Evolutionary conservation across 1,140 invertebrate genomes (phyloP).

Genomic region (Scylla paramamosain): DNA sequence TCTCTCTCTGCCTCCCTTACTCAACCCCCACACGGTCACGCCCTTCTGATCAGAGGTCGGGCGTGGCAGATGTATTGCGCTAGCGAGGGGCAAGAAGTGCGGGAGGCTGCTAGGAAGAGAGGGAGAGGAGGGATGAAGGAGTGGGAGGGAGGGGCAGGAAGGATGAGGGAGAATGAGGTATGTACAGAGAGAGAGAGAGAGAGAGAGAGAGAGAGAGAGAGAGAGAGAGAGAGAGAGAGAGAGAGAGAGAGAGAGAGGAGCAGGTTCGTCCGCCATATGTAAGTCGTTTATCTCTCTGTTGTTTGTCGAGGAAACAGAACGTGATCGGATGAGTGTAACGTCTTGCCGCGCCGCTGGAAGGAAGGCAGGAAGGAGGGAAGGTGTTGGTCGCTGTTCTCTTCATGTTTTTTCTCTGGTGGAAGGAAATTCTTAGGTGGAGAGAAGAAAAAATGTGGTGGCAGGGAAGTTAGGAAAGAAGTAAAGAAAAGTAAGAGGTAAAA

Average conservation of each 20-base stretch:
- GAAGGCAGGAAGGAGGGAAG: no score
- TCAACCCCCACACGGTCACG: background rate
- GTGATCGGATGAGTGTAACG: background rate
- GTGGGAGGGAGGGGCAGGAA: background rate
- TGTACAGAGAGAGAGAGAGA: no score
- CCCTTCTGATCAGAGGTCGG: conserved; percentile 10
- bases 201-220: background rate
- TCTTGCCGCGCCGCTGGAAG: no score
- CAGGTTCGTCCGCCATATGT: background rate
- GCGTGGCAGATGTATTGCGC: conserved; percentile 8
- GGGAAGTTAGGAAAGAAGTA: no score
- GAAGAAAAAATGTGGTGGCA: no score
- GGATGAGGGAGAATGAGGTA: no score
- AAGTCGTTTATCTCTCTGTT: conserved; percentile 10
- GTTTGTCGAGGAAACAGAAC: conserved; percentile 1
- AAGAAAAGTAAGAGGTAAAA: no score
- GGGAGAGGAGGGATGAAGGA: background rate
- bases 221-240: background rate
- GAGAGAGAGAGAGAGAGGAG: background rate
- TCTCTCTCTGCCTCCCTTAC: background rate
- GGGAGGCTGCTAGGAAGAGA: background rate
- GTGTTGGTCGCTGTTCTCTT: no score
- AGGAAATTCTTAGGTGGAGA: no score
- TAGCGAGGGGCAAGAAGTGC: background rate
- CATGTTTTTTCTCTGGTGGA: no score